Base-by-base conservation (phyloP, 1,140 invertebrate species). In the Megalopta genalis region DNA sequence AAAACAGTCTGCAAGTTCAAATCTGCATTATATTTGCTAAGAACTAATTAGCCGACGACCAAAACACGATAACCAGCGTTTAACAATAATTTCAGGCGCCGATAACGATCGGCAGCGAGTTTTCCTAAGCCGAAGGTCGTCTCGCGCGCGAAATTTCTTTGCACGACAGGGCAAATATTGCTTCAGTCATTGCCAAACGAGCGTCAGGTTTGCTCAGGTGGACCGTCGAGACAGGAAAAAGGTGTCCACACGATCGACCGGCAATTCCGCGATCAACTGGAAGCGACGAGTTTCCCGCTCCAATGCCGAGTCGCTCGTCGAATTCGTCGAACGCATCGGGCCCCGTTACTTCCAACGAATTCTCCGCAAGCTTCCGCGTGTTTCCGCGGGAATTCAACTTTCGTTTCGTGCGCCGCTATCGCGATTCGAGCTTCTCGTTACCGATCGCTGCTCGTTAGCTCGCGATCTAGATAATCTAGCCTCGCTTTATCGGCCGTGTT, bases 191-290 rank as follows among this genome's bases (percentile, higher is more conserved):
- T 54, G 72, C 75, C 79, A 76, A 83, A 83, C 70, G 86, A 63
- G 16, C 62, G 60, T 49, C 70, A 39, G 72, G 68, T 86, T 86
- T 83, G 70, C 64, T 66, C 85, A 86, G 81, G 85, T 86, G 85
- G 80, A 71, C 60, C 65, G 60, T 62, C 59, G 25, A 71, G 62
- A 54, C 25, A 27, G 62, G 52, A 72, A 59, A 62, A 63, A 49
- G 57, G 49, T 52, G 69, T 64, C 66, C 1, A 0, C 4, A 1
- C 39, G n/a, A 66, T 66, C 64, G 63, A 65, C 57, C 39, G 67
- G 54, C 54, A 21, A 57, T n/a, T n/a, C n/a, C 76, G 81, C 63
- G 66, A 57, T 71, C 67, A 66, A 70, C 57, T 49, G 52, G 32
- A 74, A 77, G 66, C 27, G 73, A 5, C 16, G 77, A 73, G 70